Base-by-base conservation (phyloP, 2,113 vertebrate genomes). In the Nyctibius bracteatus region DNA sequence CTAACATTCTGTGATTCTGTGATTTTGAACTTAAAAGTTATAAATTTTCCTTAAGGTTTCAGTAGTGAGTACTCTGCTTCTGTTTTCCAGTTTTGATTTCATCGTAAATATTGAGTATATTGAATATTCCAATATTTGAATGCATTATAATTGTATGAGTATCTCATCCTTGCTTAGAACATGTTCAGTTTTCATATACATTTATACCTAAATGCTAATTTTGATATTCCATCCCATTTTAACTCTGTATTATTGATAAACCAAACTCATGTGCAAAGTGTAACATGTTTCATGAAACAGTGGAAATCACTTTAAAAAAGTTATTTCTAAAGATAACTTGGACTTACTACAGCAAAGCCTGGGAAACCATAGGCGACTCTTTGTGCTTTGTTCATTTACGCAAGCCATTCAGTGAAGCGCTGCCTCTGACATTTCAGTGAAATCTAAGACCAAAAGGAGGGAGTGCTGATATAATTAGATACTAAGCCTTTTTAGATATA, bases 401-500 rank as follows among this genome's bases (percentile, higher is more conserved):
- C 20, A 77, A 70, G 67, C 18, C 8, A 3, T 88, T 92, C 47
- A 33, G 47, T 75, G 25, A 91, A 81, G 44, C 90, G 65, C 89
- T 93, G 49, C 79, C 20, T 93, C 37, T 94, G 71, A 83, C 71
- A n/a, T 90, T 81, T 92, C 52, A 41, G 63, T 85, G 65, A 71
- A 65, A 65, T 70, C 22, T 70, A 39, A 89, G 77, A 88, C 74
- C 51, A 75, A 35, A 84, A 89, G 52, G 61, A 71, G 33, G 46
- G 55, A 94, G 8, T 44, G 70, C 57, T 62, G 79, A 88, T 61
- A 43, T 70, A 84, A 83, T 67, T 94, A 87, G 86, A 41, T 92
- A 88, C 44, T 86, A 90, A 86, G 27, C 28, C 59, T 71, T 93
- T 97, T 82, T 89, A 94, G 57, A 25, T 90, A 20, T n/a, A 65